Conservation (phyloP, 2,797 vertebrate species). For the Muscicapa striata region DNA sequence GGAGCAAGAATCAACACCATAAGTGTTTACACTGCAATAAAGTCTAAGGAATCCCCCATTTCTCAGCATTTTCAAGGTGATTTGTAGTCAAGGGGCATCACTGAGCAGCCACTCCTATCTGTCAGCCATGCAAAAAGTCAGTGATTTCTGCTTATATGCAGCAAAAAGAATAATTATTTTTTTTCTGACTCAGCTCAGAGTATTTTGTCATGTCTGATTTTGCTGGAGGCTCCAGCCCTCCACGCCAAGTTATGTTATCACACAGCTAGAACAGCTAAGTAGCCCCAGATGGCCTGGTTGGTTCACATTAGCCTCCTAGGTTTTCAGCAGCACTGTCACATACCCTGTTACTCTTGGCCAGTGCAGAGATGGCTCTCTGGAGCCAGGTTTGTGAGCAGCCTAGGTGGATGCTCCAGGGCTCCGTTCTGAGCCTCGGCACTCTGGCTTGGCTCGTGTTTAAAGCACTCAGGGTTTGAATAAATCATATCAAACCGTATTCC, state of each 20-base stretch:
- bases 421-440: neutral
- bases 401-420: constrained; percentile 23
- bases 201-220: constrained; percentile 36
- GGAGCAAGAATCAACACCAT: neutral
- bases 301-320: neutral
- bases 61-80: neutral
- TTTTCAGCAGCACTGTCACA: neutral
- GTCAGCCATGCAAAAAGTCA: neutral
- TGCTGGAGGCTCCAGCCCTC: constrained; percentile 38
- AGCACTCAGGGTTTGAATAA: neutral
- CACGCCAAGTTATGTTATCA: constrained; percentile 28
- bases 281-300: constrained; percentile 38
- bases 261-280: constrained; percentile 41
- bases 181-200: constrained; percentile 43
- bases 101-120: neutral
- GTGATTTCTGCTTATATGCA: constrained; percentile 12
- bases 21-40: neutral
- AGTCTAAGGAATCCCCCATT: neutral
- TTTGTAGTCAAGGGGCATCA: neutral
- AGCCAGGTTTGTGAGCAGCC: constrained; percentile 23
- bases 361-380: neutral
- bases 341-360: constrained; percentile 11
- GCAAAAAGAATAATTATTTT: neutral
- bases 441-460: neutral
- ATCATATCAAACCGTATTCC: neutral